Conservation (phyloP, 2,888 invertebrate species). For the Odontocerum albicorne region DNA sequence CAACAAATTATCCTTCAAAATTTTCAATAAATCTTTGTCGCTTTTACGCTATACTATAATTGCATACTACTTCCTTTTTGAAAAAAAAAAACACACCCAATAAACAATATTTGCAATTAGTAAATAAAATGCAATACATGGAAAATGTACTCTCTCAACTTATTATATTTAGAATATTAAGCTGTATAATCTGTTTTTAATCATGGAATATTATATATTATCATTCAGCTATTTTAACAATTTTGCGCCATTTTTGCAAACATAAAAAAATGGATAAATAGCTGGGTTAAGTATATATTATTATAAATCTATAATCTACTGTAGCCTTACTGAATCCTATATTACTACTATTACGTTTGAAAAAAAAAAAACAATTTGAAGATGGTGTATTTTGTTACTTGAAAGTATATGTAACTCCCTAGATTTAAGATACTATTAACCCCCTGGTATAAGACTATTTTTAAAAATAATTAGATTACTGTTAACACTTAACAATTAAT, state of each 20-base stretch:
- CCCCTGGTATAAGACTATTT: slow-evolving; percentile 20
- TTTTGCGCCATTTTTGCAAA: too few species aligned
- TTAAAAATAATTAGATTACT: slow-evolving; percentile 11
- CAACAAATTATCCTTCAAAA: too few species aligned
- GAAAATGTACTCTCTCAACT: slow-evolving; percentile 15
- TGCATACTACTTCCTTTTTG: too few species aligned
- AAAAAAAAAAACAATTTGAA: slow-evolving; percentile 25
- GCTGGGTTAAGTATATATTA: too few species aligned
- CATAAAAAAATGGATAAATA: too few species aligned
- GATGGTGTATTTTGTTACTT: slow-evolving; percentile 37
- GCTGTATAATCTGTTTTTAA: slow-evolving; percentile 5
- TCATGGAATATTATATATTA: too few species aligned
- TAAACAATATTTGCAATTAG: slow-evolving; percentile 22
- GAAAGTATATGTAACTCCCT: slow-evolving; percentile 34
- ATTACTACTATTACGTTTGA: slow-evolving; percentile 35
- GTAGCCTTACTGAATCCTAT: slow-evolving; percentile 35
- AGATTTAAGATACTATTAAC: slow-evolving; percentile 27
- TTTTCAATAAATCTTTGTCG: too few species aligned
- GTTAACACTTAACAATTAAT: too few species aligned
- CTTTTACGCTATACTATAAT: too few species aligned
- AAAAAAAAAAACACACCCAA: too few species aligned
- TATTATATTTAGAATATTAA: slow-evolving; percentile 11
- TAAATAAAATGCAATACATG: slow-evolving; percentile 25
- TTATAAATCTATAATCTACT: slow-evolving; percentile 34
- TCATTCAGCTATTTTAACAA: too few species aligned